Conservation (phyloP, 2,113 vertebrate genomes). For the Sinocyclocheilus anophthalmus region DNA sequence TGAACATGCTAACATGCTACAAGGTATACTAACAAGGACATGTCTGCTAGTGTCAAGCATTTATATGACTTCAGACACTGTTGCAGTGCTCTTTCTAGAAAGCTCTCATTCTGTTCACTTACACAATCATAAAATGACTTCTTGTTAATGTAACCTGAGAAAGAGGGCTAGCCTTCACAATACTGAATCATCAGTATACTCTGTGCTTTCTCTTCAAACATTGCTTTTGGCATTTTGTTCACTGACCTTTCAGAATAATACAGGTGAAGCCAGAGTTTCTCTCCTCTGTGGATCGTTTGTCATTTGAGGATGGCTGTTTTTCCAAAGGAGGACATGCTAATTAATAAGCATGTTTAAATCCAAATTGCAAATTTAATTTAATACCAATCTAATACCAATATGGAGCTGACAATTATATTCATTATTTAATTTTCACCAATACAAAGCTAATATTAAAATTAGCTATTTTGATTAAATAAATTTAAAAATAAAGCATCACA, state of each 20-base stretch:
- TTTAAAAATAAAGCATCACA: too few relatives aligned
- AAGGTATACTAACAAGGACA: background rate
- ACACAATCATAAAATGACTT: constrained; percentile 6
- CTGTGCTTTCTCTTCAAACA: constrained; percentile 19
- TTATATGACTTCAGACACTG: background rate
- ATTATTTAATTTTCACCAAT: too few relatives aligned
- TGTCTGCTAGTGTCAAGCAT: background rate
- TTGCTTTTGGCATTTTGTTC: constrained; percentile 9
- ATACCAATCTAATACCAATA: background rate
- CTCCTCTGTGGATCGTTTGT: background rate
- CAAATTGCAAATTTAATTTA: background rate
- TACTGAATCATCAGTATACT: constrained; percentile 20
- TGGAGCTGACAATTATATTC: too few relatives aligned
- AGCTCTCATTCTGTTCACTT: constrained; percentile 2
- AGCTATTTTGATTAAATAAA: too few relatives aligned
- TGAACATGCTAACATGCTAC: background rate
- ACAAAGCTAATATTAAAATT: too few relatives aligned
- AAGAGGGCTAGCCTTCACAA: constrained; percentile 5
- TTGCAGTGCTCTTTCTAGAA: background rate
- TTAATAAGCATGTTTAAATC: too few relatives aligned
- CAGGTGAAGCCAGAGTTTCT: background rate
- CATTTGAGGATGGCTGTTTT: too few relatives aligned
- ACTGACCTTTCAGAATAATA: background rate
- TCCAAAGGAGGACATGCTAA: too few relatives aligned
- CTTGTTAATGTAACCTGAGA: constrained; percentile 25